These are phyloP conservation scores for Stichodactyla helianthus DNA, from an alignment of 64 coral and sea anemone genomes.

Conservation along the genomic window DNA sequence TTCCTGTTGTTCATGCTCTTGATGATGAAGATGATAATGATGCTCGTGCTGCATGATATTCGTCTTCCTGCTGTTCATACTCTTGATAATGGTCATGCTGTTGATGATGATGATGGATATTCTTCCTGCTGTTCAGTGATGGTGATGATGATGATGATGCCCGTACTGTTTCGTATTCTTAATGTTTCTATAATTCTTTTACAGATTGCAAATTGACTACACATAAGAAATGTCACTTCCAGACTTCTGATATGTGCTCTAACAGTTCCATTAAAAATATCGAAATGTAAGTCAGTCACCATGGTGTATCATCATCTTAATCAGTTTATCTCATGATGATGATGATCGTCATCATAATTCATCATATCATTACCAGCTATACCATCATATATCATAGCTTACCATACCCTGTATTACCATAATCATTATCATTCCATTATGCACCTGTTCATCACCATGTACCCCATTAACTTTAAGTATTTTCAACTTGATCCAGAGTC, in stretches of 20 bases:
- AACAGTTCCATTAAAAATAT: slow-evolving; percentile 60
- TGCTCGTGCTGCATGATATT: too few species aligned
- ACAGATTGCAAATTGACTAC: slow-evolving; percentile 73
- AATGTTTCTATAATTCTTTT: not conserved
- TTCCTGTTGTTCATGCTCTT: not conserved
- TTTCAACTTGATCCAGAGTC: too few species aligned
- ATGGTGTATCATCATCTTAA: not conserved
- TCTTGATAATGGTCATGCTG: too few species aligned
- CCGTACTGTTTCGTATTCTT: too few species aligned
- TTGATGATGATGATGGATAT: too few species aligned
- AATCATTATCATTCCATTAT: not conserved
- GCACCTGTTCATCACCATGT: not conserved
- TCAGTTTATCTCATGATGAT: not conserved
- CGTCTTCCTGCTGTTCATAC: too few species aligned
- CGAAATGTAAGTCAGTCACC: slow-evolving; percentile 87
- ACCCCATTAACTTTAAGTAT: too few species aligned
- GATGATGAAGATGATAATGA: too few species aligned
- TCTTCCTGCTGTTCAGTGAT: not conserved
- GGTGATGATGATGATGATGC: too few species aligned
- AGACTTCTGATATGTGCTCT: slow-evolving; percentile 75
- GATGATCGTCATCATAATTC: too few species aligned
- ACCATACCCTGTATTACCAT: not conserved
- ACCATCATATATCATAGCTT: too few species aligned
- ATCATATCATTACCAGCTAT: too few species aligned
- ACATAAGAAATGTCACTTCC: slow-evolving; percentile 81